phyloP scores from a whole-genome alignment of 1,140 invertebrate species.

The Uloborus diversus region DNA sequence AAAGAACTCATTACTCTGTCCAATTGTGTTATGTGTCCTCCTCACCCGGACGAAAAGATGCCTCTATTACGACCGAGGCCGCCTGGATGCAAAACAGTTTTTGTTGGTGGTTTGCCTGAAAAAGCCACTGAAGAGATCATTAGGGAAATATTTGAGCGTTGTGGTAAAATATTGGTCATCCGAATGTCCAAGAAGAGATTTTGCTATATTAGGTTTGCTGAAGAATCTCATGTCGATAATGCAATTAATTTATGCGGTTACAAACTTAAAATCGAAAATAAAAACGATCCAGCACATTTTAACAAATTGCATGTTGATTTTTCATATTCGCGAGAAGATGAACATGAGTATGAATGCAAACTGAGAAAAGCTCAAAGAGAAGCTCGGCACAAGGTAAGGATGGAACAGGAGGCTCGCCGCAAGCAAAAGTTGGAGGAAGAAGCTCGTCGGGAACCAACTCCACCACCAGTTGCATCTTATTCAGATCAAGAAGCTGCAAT shows the following conservation, averaged over 20 bases:
- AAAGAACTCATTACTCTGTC: neutral
- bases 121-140: slow-evolving; percentile 87
- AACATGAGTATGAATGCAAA: slow-evolving; percentile 89
- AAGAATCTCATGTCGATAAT: slow-evolving; percentile 84
- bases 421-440: no score
- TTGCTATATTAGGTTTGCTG: slow-evolving; percentile 91
- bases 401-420: no score
- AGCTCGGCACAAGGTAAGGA: no score
- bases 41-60: slow-evolving; percentile 72
- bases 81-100: slow-evolving; percentile 90
- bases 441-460: slow-evolving; percentile 83
- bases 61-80: slow-evolving; percentile 81
- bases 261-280: neutral
- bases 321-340: no score
- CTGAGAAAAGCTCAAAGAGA: slow-evolving; percentile 83
- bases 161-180: slow-evolving; percentile 90
- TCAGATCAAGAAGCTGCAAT: slow-evolving; percentile 82
- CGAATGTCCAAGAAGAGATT: slow-evolving; percentile 95
- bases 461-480: slow-evolving; percentile 86
- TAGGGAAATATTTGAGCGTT: slow-evolving; percentile 88
- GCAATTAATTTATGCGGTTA: slow-evolving; percentile 88
- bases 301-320: no score
- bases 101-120: slow-evolving; percentile 94
- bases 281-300: neutral
- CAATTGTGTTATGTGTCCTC: slow-evolving; percentile 72